Base-by-base conservation (phyloP, 2,797 vertebrate genomes). In the Cynopterus sphinx region DNA sequence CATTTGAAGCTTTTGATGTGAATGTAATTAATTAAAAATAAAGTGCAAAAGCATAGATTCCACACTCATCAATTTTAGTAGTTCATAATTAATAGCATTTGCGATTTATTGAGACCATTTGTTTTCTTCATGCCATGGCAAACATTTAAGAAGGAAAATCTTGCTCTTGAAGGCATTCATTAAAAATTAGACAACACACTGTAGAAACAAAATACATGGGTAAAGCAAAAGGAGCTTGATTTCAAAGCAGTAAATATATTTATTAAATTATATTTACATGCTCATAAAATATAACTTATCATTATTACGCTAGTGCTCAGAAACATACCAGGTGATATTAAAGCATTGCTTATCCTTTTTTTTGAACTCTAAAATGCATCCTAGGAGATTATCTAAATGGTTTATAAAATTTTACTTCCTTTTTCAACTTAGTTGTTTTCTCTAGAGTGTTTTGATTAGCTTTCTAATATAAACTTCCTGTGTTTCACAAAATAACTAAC, bases 131-230 rank as follows among this genome's bases (percentile, higher is more conserved):
- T 53, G 9, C 2, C 55, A 9, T n/a, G 5, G 3, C 12, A 78
- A 81, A 78, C 22, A 3, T 51, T 86, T 89, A 65, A 33, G 19
- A 36, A 79, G 10, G 22, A 2, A 0, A 17, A 19, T 49, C n/a
- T 88, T 82, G 21, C 5, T 73, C 9, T 41, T 87, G 5, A 73
- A 15, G 16, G 5, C 6, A 68, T 74, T 4, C 5, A 51, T 19
- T 95, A 43, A 94, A 94, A 79, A 70, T 33, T 19, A 94, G 24
- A 86, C 31, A 70, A 59, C 4, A 33, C 6, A 61, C 8, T 79
- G 9, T 71, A 90, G 28, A 67, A 16, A 68, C 13, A 28, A 75
- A 83, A 39, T 4, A 43, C 9, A 4, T 53, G 6, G 0, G 2
- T 57, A 84, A 95, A 77, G 3, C 17, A 91, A 43, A 2, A 78